A percentile compares a stretch with the other conserved stretches of the same genome.
Conservation (phyloP, 2,888 invertebrate species). For the Cotesia congregata region DNA sequence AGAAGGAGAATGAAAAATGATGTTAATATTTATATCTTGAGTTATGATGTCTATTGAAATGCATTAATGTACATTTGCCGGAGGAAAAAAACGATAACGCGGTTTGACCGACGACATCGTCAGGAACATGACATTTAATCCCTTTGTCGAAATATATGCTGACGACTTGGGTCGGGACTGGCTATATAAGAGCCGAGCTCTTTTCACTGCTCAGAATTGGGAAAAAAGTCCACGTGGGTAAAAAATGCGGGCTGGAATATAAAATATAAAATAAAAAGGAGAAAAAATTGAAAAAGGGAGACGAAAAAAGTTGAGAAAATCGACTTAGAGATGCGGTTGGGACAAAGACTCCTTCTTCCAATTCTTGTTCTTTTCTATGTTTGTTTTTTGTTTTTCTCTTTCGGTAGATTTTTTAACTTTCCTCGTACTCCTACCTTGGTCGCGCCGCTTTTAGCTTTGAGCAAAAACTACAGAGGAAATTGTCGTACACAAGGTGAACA, state of each 20-base stretch:
- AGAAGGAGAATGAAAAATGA: not conserved
- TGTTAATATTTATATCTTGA: not conserved
- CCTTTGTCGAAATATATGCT: not conserved
- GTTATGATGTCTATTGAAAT: conserved; percentile 1
- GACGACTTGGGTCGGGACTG: not conserved
- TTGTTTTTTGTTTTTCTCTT: not conserved
- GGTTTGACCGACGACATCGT: not conserved
- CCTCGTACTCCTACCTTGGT: not conserved
- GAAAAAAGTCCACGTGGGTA: not conserved
- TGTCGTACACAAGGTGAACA: not conserved
- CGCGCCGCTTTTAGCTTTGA: not conserved
- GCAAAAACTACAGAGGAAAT: not conserved
- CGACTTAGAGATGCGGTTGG: not conserved
- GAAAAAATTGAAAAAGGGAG: not conserved
- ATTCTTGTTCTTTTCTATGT: not conserved
- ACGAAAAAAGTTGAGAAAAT: not conserved
- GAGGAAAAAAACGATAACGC: not conserved
- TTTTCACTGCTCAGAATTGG: not conserved
- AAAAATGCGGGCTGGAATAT: not conserved
- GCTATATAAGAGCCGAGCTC: not conserved
- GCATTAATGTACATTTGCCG: not conserved
- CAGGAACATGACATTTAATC: not conserved
- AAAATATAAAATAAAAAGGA: not conserved
- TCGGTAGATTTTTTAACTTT: not conserved
- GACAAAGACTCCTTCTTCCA: not conserved